phyloP scores from a whole-genome alignment of 2,888 invertebrate species.

The Pseudococcus viburni region DNA sequence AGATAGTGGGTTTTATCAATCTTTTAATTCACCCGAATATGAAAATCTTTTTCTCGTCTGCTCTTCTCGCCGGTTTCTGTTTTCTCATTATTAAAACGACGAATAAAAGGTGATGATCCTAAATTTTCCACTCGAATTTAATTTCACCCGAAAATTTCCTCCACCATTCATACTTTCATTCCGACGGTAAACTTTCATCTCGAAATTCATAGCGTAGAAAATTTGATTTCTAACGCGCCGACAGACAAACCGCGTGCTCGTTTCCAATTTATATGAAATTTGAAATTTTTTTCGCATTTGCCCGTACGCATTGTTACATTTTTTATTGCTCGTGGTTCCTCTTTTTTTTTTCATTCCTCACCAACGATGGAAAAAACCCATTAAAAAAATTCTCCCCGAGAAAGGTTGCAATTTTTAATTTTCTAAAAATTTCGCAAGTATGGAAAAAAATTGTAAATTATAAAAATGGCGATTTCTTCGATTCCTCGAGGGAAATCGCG shows the following conservation, averaged over 20 bases:
- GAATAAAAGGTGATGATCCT: too few species aligned
- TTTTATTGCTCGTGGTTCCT: neutral
- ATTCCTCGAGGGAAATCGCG: neutral
- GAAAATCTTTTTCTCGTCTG: too few species aligned
- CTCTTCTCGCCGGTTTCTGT: too few species aligned
- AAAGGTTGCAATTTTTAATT: neutral
- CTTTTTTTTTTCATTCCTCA: neutral
- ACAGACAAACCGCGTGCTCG: neutral
- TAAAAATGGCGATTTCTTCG: neutral
- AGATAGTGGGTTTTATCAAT: too few species aligned
- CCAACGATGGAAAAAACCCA: neutral
- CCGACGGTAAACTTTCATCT: neutral
- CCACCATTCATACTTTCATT: too few species aligned
- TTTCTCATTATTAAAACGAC: too few species aligned
- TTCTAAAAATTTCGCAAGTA: neutral
- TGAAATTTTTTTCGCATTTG: neutral
- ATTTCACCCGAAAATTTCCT: too few species aligned
- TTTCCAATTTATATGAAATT: neutral
- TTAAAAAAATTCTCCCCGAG: neutral
- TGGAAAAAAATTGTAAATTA: neutral
- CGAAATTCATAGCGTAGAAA: neutral
- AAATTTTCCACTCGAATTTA: too few species aligned
- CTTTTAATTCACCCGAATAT: too few species aligned
- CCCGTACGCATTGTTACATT: neutral
- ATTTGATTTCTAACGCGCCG: neutral